Base-by-base conservation (phyloP, 2,797 vertebrate species). In the Esox lucius region DNA sequence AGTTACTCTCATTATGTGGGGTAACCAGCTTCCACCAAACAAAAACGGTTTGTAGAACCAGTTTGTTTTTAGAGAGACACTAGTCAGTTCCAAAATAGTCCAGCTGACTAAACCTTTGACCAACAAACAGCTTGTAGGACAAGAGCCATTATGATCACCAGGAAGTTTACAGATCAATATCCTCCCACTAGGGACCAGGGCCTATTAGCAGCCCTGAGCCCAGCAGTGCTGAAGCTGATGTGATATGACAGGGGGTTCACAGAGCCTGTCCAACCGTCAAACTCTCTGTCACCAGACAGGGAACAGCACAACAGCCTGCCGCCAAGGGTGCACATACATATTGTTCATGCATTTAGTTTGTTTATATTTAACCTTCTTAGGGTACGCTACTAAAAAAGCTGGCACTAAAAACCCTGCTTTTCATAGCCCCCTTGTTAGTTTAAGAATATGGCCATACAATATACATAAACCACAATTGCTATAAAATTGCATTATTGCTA, bases 191-290 rank as follows among this genome's bases (percentile, higher is more conserved):
- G 80, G 72, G 78, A 75, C 81, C 56, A 75, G 83, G 76, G 73
- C 75, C 85, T 88, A 87, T 91, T 86, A 88, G 82, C 82, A 86
- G 78, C 81, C 84, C 76, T 72, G 84, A 84, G 73, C 76, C 77
- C 39, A 81, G 75, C 56, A 35, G 61, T 77, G 88, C 83, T 87
- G 88, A 89, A 42, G 42, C 74, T 89, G 88, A 92, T 91, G 81
- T 85, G 88, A 85, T 83, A 83, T 85, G 90, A 91, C 90, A 90
- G 87, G 71, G 61, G 81, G 87, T 88, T 91, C 86, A 91, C 82
- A 76, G 76, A 79, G 82, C 71, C 86, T 56, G 48, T 78, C 81
- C 86, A 59, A 79, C 79, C 75, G 26, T 86, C 86, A 77, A 35
- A 72, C 78, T 83, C 83, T 84, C 79, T 89, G 82, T 86, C 80